These are phyloP conservation scores for Lucifuga dentata DNA, from an alignment of 2,113 vertebrate genomes.

Conservation along the genomic window DNA sequence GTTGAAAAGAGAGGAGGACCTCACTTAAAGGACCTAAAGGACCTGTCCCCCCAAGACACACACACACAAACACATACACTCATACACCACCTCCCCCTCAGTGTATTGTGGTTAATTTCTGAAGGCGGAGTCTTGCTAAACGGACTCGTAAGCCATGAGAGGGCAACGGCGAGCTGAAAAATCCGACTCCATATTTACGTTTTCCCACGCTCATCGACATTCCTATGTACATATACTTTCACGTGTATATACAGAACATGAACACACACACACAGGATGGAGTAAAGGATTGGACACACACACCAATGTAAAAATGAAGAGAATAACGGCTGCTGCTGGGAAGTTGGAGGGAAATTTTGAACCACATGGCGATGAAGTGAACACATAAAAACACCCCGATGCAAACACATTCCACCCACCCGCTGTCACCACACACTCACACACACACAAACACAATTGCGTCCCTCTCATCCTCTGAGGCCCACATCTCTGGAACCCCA, in stretches of 20 bases:
- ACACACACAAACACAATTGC: constrained; percentile 8
- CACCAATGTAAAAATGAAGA: constrained; percentile 30
- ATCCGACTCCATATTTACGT: constrained; percentile 21
- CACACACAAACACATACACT: constrained; percentile 7
- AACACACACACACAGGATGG: constrained; percentile 19
- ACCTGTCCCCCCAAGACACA: constrained; percentile 52
- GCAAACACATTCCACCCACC: too few species aligned
- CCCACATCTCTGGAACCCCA: constrained; percentile 76
- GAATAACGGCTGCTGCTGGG: constrained; percentile 34
- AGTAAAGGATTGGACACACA: constrained; percentile 24
- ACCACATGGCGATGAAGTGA: constrained; percentile 1
- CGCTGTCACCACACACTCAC: neutral
- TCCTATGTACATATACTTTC: constrained; percentile 28
- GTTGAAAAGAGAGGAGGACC: constrained; percentile 47
- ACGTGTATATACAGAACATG: constrained; percentile 63
- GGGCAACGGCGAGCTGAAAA: constrained; percentile 32
- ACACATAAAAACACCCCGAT: too few species aligned
- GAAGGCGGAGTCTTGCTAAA: constrained; percentile 23
- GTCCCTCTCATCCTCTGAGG: constrained; percentile 58
- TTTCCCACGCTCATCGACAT: constrained; percentile 14
- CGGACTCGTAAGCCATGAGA: constrained; percentile 67
- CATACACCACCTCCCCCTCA: constrained; percentile 15
- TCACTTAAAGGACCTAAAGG: constrained; percentile 74
- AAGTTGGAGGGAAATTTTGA: constrained; percentile 13
- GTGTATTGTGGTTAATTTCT: constrained; percentile 16